Conservation (phyloP, 2,113 vertebrate genomes). For the Lycaon pictus region DNA sequence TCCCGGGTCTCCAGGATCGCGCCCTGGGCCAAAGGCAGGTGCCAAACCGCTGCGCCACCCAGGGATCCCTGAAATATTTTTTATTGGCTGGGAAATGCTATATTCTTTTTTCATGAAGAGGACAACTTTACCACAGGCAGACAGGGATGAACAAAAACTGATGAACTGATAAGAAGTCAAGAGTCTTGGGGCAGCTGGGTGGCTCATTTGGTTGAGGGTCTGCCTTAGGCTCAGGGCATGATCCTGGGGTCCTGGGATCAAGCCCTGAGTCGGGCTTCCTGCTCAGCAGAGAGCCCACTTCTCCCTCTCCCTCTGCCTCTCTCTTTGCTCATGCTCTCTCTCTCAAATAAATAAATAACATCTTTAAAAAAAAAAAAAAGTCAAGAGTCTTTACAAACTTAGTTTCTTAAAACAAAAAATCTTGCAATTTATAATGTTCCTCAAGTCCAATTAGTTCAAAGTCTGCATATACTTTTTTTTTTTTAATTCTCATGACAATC, state of each 20-base stretch:
- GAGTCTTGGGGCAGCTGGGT: background rate
- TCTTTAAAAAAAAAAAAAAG: too few relatives aligned
- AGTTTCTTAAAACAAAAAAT: background rate
- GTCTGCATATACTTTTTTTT: background rate
- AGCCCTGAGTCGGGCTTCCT: too few relatives aligned
- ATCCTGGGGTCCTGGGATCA: too few relatives aligned
- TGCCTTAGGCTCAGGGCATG: too few relatives aligned
- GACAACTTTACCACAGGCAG: constrained; percentile 33
- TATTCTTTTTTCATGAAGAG: constrained; percentile 39
- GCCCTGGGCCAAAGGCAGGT: too few relatives aligned
- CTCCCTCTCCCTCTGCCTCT: too few relatives aligned
- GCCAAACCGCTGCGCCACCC: too few relatives aligned
- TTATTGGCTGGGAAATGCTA: background rate
- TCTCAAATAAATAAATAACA: too few relatives aligned
- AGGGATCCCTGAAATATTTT: constrained; percentile 19
- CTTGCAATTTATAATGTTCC: constrained; percentile 9
- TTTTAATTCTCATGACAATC: background rate
- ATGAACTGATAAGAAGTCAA: constrained; percentile 49
- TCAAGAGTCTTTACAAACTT: constrained; percentile 9
- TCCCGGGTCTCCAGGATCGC: too few relatives aligned
- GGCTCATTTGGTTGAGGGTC: too few relatives aligned
- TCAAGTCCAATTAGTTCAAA: constrained; percentile 34
- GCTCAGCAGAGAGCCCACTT: too few relatives aligned
- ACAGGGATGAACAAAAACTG: constrained; percentile 17
- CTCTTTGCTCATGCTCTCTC: too few relatives aligned